Percentiles rank a stretch among this genome's conserved stretches.
These are phyloP conservation scores for Phenganax subtilis DNA, from an alignment of 92 coral and sea anemone genomes.

Conservation along the genomic window DNA sequence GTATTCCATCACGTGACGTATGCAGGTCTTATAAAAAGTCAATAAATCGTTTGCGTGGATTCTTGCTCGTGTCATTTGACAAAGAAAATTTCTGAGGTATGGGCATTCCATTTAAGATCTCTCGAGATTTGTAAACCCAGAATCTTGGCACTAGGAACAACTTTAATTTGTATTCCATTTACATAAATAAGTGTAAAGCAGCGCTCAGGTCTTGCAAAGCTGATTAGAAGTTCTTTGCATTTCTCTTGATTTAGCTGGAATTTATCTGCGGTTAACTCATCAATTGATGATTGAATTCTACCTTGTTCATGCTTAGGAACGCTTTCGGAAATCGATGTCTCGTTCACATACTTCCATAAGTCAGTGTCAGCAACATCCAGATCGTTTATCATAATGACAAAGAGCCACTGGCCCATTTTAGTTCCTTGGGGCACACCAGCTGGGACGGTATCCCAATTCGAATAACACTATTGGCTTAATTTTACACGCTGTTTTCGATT, in stretches of 20 bases:
- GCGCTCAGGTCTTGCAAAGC: not conserved
- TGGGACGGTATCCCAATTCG: too few species aligned
- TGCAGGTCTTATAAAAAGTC: too few species aligned
- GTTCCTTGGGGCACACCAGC: too few species aligned
- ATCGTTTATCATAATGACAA: too few species aligned
- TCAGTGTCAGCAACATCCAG: too few species aligned
- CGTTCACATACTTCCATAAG: not conserved
- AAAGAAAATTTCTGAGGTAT: not conserved
- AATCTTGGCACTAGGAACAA: conserved; percentile 23
- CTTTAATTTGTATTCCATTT: not conserved
- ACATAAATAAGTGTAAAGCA: not conserved
- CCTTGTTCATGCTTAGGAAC: not conserved
- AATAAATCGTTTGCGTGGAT: conserved; percentile 7
- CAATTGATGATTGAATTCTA: not conserved
- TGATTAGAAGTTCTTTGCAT: not conserved
- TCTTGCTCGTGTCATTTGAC: conserved; percentile 19
- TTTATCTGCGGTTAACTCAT: not conserved
- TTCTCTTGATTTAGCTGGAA: not conserved
- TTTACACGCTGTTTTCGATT: too few species aligned
- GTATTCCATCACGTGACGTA: too few species aligned
- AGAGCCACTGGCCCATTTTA: too few species aligned
- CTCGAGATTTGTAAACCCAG: conserved; percentile 17
- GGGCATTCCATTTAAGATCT: conserved; percentile 23
- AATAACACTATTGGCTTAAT: too few species aligned
- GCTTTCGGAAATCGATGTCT: not conserved